These are phyloP conservation scores for Alectoris magna DNA, from an alignment of 2,797 vertebrate genomes.

Conservation along the genomic window DNA sequence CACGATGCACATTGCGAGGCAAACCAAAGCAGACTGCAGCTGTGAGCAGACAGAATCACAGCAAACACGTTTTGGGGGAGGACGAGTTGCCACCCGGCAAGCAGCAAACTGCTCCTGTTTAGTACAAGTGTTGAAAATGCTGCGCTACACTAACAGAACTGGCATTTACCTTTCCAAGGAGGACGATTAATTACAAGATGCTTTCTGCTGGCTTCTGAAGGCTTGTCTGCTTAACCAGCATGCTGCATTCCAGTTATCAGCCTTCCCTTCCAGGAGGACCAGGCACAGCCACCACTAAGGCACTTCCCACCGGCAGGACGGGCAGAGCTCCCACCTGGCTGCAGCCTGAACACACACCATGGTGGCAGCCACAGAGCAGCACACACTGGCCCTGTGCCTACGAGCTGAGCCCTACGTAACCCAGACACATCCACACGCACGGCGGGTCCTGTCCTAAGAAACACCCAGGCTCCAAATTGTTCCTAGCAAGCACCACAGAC, in stretches of 20 bases:
- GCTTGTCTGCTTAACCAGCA: not conserved
- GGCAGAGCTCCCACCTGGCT: not conserved
- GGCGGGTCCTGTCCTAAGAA: not conserved
- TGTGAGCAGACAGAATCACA: not conserved
- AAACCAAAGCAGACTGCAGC: not conserved
- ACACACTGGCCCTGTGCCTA: rapidly evolving
- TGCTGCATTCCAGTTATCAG: not conserved
- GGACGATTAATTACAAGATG: not conserved
- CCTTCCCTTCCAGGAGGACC: not conserved
- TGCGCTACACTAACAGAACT: not conserved
- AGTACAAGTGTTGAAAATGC: not conserved
- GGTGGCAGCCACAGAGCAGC: not conserved
- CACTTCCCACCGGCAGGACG: rapidly evolving
- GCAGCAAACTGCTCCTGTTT: not conserved
- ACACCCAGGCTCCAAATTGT: not conserved
- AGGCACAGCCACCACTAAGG: not conserved
- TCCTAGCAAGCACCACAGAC: not conserved
- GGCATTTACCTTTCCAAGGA: conserved; percentile 10
- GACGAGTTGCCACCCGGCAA: not conserved
- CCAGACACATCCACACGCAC: not conserved
- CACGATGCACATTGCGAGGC: rapidly evolving
- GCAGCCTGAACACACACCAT: not conserved
- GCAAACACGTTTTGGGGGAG: not conserved
- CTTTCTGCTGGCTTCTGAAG: conserved; percentile 1
- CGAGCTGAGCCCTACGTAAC: not conserved